phyloP scores from a whole-genome alignment of 2,888 invertebrate species.

The Conops quadrifasciatus region DNA sequence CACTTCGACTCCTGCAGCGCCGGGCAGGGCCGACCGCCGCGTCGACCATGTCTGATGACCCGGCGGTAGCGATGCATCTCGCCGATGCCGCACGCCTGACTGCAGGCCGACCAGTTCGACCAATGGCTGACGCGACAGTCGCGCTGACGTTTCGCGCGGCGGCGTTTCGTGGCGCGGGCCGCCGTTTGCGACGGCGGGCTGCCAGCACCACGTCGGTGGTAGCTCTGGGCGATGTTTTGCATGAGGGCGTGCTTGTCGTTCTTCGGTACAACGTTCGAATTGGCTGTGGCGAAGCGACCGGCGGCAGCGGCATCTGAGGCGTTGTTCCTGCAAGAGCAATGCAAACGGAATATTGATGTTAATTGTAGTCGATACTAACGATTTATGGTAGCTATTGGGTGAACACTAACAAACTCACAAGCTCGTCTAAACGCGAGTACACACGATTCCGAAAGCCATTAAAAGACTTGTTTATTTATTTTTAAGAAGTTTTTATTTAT shows the following conservation, averaged over 20 bases:
- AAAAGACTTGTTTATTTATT: too few species aligned
- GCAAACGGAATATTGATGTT: neutral
- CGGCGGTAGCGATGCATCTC: conserved; percentile 83
- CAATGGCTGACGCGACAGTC: conserved; percentile 87
- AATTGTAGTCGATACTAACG: too few species aligned
- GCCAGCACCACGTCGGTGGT: conserved; percentile 61
- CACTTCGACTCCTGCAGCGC: conserved; percentile 85
- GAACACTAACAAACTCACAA: too few species aligned
- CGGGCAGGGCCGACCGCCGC: conserved; percentile 85
- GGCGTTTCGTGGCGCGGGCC: conserved; percentile 61
- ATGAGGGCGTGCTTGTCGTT: conserved; percentile 76
- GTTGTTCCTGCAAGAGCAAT: conserved; percentile 50
- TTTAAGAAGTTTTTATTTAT: too few species aligned
- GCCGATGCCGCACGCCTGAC: conserved; percentile 89
- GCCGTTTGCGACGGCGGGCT: neutral
- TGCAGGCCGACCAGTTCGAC: conserved; percentile 89
- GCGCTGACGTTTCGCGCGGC: conserved; percentile 67
- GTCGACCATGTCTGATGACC: conserved; percentile 78
- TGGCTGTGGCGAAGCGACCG: neutral
- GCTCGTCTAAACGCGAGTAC: too few species aligned
- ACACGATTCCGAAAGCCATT: too few species aligned
- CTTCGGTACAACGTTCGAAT: conserved; percentile 61
- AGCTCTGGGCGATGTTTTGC: conserved; percentile 76
- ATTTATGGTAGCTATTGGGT: too few species aligned
- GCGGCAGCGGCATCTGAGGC: conserved; percentile 43